These are phyloP conservation scores for Ranitomeya imitator DNA, from an alignment of 2,113 vertebrate genomes.

Conservation along the genomic window DNA sequence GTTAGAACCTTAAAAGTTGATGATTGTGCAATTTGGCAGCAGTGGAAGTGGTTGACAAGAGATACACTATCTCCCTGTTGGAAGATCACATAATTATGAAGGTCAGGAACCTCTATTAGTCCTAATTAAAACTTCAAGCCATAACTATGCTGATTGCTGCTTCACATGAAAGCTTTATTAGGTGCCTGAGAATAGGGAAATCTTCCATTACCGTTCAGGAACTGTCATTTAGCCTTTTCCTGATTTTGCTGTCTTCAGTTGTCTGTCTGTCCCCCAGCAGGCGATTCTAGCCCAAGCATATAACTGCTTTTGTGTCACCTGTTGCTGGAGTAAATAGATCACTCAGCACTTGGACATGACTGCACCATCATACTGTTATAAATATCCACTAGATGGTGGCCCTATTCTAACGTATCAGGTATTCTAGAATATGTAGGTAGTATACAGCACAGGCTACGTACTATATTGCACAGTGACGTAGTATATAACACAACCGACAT, in stretches of 20 bases:
- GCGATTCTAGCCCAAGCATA: background rate
- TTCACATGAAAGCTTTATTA: background rate
- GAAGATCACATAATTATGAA: background rate
- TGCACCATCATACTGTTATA: background rate
- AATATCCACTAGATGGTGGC: too few relatives aligned
- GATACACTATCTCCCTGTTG: background rate
- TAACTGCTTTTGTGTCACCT: background rate
- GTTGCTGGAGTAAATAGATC: background rate
- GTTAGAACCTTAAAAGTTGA: too few relatives aligned
- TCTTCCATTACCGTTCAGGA: background rate
- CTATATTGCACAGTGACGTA: too few relatives aligned
- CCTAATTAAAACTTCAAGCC: background rate
- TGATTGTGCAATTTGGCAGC: background rate
- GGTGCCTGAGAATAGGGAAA: background rate
- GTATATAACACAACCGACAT: too few relatives aligned
- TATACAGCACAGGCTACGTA: too few relatives aligned
- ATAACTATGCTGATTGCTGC: background rate
- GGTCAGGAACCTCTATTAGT: background rate
- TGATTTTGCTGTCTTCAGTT: background rate
- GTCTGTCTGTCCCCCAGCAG: background rate
- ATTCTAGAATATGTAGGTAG: too few relatives aligned
- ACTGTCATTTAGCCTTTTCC: background rate
- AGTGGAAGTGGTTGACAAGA: background rate
- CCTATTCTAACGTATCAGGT: too few relatives aligned
- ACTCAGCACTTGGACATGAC: background rate